These are phyloP conservation scores for Prolemur simus DNA, from an alignment of 2,113 vertebrate species.

Conservation along the genomic window DNA sequence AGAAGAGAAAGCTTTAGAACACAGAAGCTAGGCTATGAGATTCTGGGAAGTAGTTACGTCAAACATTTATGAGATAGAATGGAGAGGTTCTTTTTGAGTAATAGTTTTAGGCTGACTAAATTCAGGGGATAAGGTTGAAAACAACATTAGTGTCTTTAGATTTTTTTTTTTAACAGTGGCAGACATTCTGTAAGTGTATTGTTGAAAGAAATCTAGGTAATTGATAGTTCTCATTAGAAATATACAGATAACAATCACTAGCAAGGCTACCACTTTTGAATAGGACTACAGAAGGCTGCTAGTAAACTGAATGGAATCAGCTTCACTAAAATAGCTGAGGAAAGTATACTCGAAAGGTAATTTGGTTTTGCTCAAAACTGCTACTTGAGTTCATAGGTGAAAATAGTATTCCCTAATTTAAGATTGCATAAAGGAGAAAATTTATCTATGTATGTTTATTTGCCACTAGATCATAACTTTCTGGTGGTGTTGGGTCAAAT, in stretches of 20 bases:
- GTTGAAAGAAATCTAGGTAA: not conserved
- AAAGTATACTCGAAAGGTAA: not conserved
- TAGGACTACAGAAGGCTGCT: not conserved
- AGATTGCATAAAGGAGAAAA: not conserved
- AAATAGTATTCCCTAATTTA: not conserved
- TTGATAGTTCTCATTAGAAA: not conserved
- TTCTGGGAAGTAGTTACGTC: not conserved
- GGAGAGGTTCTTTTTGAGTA: not conserved
- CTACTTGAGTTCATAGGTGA: not conserved
- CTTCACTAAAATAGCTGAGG: not conserved
- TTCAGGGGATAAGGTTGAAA: not conserved
- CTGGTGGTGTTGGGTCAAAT: not conserved
- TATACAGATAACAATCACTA: not conserved
- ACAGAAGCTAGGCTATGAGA: not conserved
- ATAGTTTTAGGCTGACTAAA: not conserved
- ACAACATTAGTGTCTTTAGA: not conserved
- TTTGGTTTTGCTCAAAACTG: not conserved
- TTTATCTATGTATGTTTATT: not conserved
- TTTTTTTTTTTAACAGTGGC: not conserved
- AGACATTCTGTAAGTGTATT: not conserved
- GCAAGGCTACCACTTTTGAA: not conserved
- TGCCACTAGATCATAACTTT: not conserved
- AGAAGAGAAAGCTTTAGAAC: not conserved
- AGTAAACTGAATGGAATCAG: not conserved
- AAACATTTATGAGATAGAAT: constrained; percentile 17